These are phyloP conservation scores for Tamandua tetradactyla DNA, from an alignment of 2,797 vertebrate species.

Conservation along the genomic window DNA sequence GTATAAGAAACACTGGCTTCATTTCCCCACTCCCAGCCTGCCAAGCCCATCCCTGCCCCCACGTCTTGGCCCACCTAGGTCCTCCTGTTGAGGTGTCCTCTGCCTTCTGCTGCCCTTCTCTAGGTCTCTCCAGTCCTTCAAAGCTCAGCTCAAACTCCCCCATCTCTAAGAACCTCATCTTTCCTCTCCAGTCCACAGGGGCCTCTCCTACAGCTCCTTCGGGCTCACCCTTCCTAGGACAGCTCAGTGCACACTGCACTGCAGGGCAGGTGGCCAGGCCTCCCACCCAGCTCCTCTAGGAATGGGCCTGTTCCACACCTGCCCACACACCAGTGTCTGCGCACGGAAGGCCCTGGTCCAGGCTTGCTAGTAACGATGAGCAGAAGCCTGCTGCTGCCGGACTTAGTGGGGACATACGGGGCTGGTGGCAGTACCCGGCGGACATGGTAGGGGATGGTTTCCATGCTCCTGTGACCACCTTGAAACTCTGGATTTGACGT, in stretches of 20 bases:
- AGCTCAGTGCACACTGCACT: no score
- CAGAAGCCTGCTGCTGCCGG: neutral
- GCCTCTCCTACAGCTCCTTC: neutral
- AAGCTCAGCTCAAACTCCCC: neutral
- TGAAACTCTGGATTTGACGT: neutral
- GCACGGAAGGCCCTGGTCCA: neutral
- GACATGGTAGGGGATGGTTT: neutral
- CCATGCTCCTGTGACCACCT: neutral
- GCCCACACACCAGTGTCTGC: neutral
- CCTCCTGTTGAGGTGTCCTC: neutral
- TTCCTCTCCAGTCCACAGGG: neutral
- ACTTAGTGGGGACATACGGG: neutral
- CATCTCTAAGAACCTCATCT: neutral
- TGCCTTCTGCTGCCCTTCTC: neutral
- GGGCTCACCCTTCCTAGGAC: neutral
- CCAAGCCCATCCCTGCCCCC: neutral
- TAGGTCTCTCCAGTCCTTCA: neutral
- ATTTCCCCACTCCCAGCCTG: neutral
- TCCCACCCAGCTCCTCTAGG: neutral
- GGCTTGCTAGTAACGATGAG: neutral
- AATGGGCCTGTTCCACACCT: neutral
- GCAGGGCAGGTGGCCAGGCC: neutral
- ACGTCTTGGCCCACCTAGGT: neutral
- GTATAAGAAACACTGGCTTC: neutral
- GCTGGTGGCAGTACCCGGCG: neutral